Conservation (phyloP, 2,797 vertebrate genomes). For the Coluber constrictor region DNA sequence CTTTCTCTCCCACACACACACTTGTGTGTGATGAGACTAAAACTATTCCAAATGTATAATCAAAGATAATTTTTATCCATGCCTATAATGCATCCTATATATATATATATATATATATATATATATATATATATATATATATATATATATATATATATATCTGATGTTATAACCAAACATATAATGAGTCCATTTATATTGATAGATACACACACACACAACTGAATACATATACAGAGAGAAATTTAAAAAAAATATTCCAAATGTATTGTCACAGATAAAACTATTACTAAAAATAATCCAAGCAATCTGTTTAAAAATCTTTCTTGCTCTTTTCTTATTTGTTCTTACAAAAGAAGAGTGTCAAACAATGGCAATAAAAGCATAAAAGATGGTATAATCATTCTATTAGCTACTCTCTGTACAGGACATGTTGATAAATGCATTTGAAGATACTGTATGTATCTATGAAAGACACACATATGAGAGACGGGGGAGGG, state of each 20-base stretch:
- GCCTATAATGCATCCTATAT: background rate
- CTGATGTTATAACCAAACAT: background rate
- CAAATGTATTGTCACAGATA: background rate
- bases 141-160: background rate
- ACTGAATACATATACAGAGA: background rate
- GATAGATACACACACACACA: background rate
- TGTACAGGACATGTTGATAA: background rate
- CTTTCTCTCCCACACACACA: too few species aligned
- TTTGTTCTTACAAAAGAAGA: background rate
- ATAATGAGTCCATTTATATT: background rate
- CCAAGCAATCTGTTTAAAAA: background rate
- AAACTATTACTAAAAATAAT: background rate
- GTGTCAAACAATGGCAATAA: background rate
- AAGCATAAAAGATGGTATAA: background rate
- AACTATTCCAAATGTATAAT: background rate
- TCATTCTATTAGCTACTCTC: background rate
- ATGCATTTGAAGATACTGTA: background rate
- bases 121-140: too few species aligned
- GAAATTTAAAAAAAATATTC: background rate
- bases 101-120: too few species aligned
- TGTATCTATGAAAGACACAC: background rate
- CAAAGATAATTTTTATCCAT: background rate
- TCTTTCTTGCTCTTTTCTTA: background rate
- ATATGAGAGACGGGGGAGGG: background rate
- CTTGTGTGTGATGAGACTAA: background rate